Base-by-base conservation (phyloP, 2,797 vertebrate genomes). In the Huso huso region DNA sequence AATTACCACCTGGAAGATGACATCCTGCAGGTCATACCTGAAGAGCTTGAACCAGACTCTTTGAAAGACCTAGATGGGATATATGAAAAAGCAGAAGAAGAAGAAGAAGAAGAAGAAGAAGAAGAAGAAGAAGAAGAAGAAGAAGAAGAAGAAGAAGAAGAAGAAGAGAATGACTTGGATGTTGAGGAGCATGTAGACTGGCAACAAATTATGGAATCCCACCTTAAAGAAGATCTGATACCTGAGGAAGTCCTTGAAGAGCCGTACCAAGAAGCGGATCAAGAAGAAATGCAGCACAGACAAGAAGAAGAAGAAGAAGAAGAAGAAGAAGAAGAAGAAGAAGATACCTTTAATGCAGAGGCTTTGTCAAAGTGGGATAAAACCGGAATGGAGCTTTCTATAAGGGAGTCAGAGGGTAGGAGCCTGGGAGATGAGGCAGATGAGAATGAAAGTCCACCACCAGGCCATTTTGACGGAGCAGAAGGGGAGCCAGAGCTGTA, bases 51-150 rank as follows among this genome's bases (percentile, higher is more conserved):
- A 37, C 37, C 37, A 37, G 37, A 37, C 37, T 37, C 37, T 37
- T 37, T 37, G 37, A 37, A 37, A 37, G 37, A 37, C 37, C 37
- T 37, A 37, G 37, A 37, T 37, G 37, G 37, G 37, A 37, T 37
- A 37, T 4, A 37, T 37, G 3, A 5, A 37, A 1, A 4, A 37
- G 37, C 3, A 37, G 37, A 37, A 55, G 52, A 55, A 55, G 52
- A 62, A 62, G 61, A 62, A 9, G 61, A 8, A 7, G 61, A 23
- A 62, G 61, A 62, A 18, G 60, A 62, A 6, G 60, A 62, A 23
- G 15, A 37, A 13, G 13, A n/a, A 55, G 52, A 55, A 55, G n/a
- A 55, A 55, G 52, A 9, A 55, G n/a, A n/a, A 55, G 52, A n/a
- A 55, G 52, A 55, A 55, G n/a, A 9, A 55, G n/a, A n/a, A 55